Evolutionary conservation across 2,888 invertebrate genomes (phyloP), one percentile per base, ranked within the genome.

Genomic region (Halictus ligatus): DNA sequence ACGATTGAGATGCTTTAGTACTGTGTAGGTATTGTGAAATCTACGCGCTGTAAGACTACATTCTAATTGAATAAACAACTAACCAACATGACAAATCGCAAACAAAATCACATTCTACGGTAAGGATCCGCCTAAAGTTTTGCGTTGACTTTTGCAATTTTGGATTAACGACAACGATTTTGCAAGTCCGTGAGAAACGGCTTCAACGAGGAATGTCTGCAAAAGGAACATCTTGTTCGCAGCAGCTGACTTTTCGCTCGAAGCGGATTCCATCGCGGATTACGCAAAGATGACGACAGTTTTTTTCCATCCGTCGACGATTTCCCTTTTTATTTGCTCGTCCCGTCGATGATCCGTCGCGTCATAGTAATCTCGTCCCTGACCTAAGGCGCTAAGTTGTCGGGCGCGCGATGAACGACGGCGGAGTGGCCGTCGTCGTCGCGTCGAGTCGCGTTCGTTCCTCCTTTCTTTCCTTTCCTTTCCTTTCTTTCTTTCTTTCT

Each of bases 271-370:
- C 35, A 40, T 10, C 10, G 25, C 21, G 67, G 10, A 8, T 40
- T 35, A 35, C 40, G 67, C 21, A 21, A 35, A 40, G 35, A 21
- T 40, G 69, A 69, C 21, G 35, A 21, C 40, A 69, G 40, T 69
- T 18, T 40, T 40, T 3, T 35, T 40, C 21, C 10, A 21, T 21
- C 69, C 21, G 69, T 35, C 35, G 69, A 69, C 69, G 40, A 40
- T 40, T 69, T 69, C 69, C 40, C 69, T 69, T 69, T 69, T 69
- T 69, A 69, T 40, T 69, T 69, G 40, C 40, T 35, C 69, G 69
- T 40, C 21, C 18, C 69, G 69, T 35, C 40, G 40, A 69, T 40
- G 40, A 40, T 69, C 69, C 40, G 69, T 69, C 69, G 69, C 69
- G 69, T 69, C 69, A 69, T 12, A 12, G 69, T 69, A 40, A 69